Evolutionary conservation across 53 echinoderm and acorn worm species (phyloP), one percentile per base, ranked within the genome.

Genomic region (Stichopus horrens): DNA sequence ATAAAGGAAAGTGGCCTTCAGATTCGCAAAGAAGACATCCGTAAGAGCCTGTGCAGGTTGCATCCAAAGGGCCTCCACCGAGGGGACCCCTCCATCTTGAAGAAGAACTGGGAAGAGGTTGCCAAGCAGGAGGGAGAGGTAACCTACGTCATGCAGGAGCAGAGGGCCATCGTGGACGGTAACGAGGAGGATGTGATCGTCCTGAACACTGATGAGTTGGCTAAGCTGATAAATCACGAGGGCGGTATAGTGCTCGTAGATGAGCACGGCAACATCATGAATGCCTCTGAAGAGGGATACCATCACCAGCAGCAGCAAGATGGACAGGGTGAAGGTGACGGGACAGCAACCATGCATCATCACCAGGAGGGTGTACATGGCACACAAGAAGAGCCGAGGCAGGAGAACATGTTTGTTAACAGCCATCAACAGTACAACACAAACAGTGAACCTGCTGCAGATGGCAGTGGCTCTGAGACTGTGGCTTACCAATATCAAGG

Each of bases 1-100:
- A 52, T 85, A 18, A 63, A 67, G 53, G 60, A 59, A 52, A 65
- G 51, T 10, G 85, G 85, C 10, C 37, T 63, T 9, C 85, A 85
- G 85, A 85, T 85, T 51, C 85, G 85, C 3, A 85, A 85, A 18
- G 66, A 19, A 5, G 85, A 85, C 65, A 65, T 85, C 51, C 85
- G 65, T 67, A 85, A 85, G 52, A 85, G 85, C 51, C 68, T 85
- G 14, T 85, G 63, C 4, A 23, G 85, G 68, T 52, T 85, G 51
- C 65, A 63, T 18, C 85, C 85, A 13, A 85, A 85, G 53, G 85
- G 85, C 21, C 67, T 85, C 10, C 85, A 85, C 53, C 63, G 85
- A 10, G 52, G 65, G 0, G 53, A 8, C 4, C 65, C 68, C 21
- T 81, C 81, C 8, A 58, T 81, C 7, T 21, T 81, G 20, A 81